Evolutionary conservation across 2,888 invertebrate genomes (phyloP), one percentile per base, ranked within the genome.

Genomic region (Anticlea derivata): DNA sequence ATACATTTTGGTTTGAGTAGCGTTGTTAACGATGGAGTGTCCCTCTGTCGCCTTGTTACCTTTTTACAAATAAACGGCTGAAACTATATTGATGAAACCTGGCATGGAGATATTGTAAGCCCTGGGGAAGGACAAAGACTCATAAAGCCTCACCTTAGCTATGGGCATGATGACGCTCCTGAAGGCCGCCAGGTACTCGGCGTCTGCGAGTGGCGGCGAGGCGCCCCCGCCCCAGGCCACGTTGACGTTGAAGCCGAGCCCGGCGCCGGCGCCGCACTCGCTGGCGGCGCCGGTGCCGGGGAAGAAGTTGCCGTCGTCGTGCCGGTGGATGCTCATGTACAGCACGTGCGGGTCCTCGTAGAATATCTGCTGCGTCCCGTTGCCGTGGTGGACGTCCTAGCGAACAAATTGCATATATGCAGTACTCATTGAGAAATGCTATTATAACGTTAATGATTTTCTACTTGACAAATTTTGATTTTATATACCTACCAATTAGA

Each of bases 281-380:
- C 94, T 94, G 30, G 97, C 96, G 37, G 97, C 97, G 50, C 99
- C 99, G 1, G 99, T 99, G 59, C 99, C 99, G n/a, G 99, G 99
- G 92, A 99, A 99, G 91, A 99, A 99, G 90, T 99, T 99, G 23
- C 99, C 99, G 83, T 98, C 98, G 92, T 99, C 99, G 92, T 99
- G 99, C 67, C 99, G 96, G 92, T 99, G 99, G 78, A 99, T 94
- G 66, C 98, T 98, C 74, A 99, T 93, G 91, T 99, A 99, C 67
- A 99, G 93, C 66, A 99, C 96, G 75, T 95, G 93, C 38, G 97
- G 96, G 87, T 98, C 98, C 75, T 96, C 95, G 89, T 99, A 99
- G 92, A 99, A 99, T 82, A 98, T 97, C 86, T 99, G 97, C 86
- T 99, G 99, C 45, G 99, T 99, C 49, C 99, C 99, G 91, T 99